A percentile compares a stretch with the other conserved stretches of the same genome.
phyloP scores from a whole-genome alignment of 2,797 vertebrate species.

The Amblyopsis hoosieri region DNA sequence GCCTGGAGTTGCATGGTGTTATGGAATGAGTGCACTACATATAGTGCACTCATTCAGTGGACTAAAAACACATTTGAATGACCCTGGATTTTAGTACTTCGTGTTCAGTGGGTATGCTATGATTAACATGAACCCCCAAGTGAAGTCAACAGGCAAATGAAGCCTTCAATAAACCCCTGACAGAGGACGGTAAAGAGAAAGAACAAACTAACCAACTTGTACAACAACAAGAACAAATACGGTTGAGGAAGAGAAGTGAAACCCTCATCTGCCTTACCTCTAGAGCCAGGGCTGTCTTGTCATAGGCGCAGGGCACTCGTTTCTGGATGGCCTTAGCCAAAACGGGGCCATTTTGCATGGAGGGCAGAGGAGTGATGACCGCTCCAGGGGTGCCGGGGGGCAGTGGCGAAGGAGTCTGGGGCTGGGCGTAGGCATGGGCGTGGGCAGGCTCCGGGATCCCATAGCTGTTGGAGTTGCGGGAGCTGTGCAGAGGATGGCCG shows the following conservation, averaged over 20 bases:
- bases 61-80: no score
- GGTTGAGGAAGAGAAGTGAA: background rate
- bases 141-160: no score
- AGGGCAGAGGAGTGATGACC: conserved; percentile 87
- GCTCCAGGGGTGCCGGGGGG: conserved; percentile 86
- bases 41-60: no score
- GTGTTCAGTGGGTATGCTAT: no score
- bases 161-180: no score
- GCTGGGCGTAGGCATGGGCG: conserved; percentile 94
- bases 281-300: conserved; percentile 95
- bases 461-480: conserved; percentile 97
- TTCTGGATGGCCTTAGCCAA: conserved; percentile 98
- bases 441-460: conserved; percentile 97
- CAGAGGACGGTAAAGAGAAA: no score
- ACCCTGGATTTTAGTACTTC: no score
- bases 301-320: conserved; percentile 97
- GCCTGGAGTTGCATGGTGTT: no score
- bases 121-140: no score
- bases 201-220: background rate
- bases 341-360: conserved; percentile 94
- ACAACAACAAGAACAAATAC: background rate
- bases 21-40: no score
- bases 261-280: conserved; percentile 80
- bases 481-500: conserved; percentile 76
- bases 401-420: conserved; percentile 90